Evolutionary conservation across 1,140 invertebrate genomes (phyloP).

Genomic region (Radopholus similis): DNA sequence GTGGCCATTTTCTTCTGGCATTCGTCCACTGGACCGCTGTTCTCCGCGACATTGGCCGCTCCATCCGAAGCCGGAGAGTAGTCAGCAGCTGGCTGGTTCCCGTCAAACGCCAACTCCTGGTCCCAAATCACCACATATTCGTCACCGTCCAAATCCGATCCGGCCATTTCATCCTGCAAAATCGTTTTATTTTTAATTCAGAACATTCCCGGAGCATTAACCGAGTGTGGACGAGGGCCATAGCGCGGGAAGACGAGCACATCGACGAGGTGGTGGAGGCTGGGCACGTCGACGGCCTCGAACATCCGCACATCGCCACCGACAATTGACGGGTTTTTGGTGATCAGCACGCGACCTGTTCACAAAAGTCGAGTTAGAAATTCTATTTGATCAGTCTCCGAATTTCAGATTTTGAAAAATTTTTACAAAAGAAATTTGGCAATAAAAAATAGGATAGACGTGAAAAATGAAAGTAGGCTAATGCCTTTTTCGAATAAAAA

Average conservation of each 20-base stretch:
- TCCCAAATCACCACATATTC: slow-evolving; percentile 62
- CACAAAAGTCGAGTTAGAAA: no score
- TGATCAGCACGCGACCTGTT: slow-evolving; percentile 57
- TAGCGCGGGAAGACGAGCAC: slow-evolving; percentile 62
- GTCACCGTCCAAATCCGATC: slow-evolving; percentile 62
- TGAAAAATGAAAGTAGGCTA: no score
- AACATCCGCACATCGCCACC: slow-evolving; percentile 62
- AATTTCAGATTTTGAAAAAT: no score
- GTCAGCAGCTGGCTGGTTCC: slow-evolving; percentile 55
- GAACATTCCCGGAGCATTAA: background rate
- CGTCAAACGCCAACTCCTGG: slow-evolving; percentile 45
- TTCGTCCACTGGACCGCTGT: background rate
- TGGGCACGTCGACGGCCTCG: slow-evolving; percentile 58
- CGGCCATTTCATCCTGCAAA: slow-evolving; percentile 61
- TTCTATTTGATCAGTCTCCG: no score
- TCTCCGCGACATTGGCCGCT: background rate
- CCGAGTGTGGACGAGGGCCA: slow-evolving; percentile 61
- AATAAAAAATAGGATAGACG: no score
- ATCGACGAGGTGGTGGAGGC: slow-evolving; percentile 60
- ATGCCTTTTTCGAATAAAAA: no score
- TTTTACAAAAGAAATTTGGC: no score
- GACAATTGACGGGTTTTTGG: slow-evolving; percentile 62
- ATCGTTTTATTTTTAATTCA: background rate
- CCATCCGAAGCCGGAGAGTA: slow-evolving; percentile 31
- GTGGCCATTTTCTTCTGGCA: slow-evolving; percentile 46